Evolutionary conservation across 2,113 vertebrate genomes (phyloP).

Genomic region (Campylorhamphus procurvoides): DNA sequence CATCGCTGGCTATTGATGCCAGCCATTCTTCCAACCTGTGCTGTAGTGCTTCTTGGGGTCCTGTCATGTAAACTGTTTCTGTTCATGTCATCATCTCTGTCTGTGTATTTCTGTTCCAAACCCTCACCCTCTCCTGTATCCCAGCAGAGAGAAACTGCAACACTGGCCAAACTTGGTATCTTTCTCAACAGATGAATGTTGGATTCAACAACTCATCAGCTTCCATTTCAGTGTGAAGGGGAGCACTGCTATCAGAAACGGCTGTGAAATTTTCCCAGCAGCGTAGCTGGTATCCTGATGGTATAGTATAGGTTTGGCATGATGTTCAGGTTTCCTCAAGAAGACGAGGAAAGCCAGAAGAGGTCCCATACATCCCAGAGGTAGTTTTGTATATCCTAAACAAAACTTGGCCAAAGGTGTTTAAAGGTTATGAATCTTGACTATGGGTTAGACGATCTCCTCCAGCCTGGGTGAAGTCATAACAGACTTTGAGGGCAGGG

Average conservation of each 20-base stretch:
- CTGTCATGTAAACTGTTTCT: background rate
- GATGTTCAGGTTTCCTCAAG: background rate
- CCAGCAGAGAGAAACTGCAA: background rate
- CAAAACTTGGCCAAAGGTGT: background rate
- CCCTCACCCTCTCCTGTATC: background rate
- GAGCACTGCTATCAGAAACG: background rate
- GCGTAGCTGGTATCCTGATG: background rate
- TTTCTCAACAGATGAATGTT: background rate
- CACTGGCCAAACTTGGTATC: background rate
- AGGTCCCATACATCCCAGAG: background rate
- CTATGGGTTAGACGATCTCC: background rate
- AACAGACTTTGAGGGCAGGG: background rate
- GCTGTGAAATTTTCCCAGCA: background rate
- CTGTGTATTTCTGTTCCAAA: background rate
- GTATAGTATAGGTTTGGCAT: background rate
- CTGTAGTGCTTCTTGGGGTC: background rate
- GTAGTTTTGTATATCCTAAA: background rate
- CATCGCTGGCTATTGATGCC: background rate
- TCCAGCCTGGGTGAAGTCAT: background rate
- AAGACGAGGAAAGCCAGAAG: background rate
- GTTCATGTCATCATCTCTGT: background rate
- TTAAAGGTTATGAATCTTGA: background rate
- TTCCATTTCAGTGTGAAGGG: background rate
- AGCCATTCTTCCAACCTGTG: background rate
- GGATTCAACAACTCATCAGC: background rate